phyloP scores from a whole-genome alignment of 2,888 invertebrate genomes.

The Tricholauxania praeusta region DNA sequence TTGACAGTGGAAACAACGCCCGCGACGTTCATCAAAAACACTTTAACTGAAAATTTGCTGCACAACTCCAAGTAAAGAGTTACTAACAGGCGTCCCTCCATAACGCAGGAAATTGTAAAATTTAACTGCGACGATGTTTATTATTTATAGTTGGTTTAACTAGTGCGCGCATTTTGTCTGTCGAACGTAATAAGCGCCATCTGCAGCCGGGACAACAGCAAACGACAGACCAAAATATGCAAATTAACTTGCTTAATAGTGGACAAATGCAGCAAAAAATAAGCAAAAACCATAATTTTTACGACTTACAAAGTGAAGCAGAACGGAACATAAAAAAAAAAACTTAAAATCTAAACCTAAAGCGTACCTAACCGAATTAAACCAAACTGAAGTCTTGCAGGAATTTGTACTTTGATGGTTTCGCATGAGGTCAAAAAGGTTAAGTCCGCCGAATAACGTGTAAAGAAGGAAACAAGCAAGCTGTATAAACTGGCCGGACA shows the following conservation, averaged over 20 bases:
- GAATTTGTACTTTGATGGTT: conserved; percentile 36
- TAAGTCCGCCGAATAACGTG: conserved; percentile 27
- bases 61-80: conserved; percentile 12
- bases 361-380: conserved; percentile 10
- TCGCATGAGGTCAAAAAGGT: conserved; percentile 40
- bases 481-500: not conserved
- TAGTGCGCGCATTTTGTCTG: not conserved
- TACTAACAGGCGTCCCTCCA: not conserved
- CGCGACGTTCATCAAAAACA: conserved; percentile 26
- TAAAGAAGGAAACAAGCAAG: conserved; percentile 25
- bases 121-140: conserved; percentile 32
- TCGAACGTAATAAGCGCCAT: conserved; percentile 26
- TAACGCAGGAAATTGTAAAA: conserved; percentile 29
- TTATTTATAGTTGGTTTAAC: conserved; percentile 33
- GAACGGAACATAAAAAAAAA: conserved; percentile 12
- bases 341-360: conserved; percentile 22
- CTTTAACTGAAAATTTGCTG: conserved; percentile 36
- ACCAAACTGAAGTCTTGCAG: conserved; percentile 3
- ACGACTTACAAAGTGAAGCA: conserved; percentile 30
- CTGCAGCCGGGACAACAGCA: conserved; percentile 5
- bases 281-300: conserved; percentile 15
- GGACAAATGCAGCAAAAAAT: not conserved
- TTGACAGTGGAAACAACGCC: not conserved
- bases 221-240: conserved; percentile 18
- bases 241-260: conserved; percentile 25